Conservation (phyloP, 64 coral and sea anemone genomes). For the Porites australiensis region DNA sequence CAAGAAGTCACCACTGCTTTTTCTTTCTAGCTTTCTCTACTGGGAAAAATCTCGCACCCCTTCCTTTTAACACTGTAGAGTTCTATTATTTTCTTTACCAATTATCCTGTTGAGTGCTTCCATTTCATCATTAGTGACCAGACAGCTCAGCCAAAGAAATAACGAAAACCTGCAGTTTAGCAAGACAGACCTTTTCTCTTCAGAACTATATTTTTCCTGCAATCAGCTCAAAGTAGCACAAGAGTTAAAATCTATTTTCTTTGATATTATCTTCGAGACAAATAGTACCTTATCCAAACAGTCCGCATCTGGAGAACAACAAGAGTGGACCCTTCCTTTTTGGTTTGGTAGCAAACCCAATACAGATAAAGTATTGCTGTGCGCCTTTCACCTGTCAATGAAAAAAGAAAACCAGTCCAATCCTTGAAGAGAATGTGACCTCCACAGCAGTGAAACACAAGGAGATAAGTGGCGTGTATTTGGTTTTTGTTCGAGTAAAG, state of each 20-base stretch:
- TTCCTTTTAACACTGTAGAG: background rate
- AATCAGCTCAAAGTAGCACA: constrained; percentile 15
- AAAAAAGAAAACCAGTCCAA: background rate
- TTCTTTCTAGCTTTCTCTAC: constrained; percentile 21
- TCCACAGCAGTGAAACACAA: background rate
- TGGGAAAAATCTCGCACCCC: constrained; percentile 27
- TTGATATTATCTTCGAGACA: background rate
- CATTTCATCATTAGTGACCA: constrained; percentile 11
- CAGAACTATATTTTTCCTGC: no score
- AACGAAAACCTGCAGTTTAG: background rate
- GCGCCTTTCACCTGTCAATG: background rate
- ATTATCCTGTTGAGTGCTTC: constrained; percentile 35
- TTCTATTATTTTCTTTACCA: background rate
- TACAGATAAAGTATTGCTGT: background rate
- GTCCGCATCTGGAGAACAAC: background rate
- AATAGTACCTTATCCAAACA: background rate
- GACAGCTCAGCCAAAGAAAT: background rate
- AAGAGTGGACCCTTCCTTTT: background rate
- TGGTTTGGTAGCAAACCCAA: background rate
- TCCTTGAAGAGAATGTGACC: background rate
- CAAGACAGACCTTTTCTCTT: no score
- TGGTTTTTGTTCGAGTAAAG: no score
- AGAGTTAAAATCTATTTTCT: background rate
- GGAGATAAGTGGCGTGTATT: background rate
- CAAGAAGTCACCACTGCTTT: constrained; percentile 43